Conservation (phyloP, 2,113 vertebrate species). For the Bambusicola thoracicus region DNA sequence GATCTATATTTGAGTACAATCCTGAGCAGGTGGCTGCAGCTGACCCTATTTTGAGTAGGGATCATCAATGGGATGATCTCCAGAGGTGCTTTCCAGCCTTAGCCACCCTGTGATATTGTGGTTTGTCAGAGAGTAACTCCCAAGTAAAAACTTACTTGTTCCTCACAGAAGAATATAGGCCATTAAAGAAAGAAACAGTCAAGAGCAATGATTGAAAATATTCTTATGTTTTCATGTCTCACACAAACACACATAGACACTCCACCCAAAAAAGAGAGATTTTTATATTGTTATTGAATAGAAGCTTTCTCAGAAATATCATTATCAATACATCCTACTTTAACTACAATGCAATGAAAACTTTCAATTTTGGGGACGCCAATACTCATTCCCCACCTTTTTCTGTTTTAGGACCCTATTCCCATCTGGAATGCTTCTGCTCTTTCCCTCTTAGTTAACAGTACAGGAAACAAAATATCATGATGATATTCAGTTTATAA, state of each 20-base stretch:
- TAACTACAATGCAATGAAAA: not conserved
- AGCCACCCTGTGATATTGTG: not conserved
- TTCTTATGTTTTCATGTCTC: not conserved
- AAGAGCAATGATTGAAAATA: not conserved
- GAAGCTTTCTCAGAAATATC: not conserved
- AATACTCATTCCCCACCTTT: not conserved
- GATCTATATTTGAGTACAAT: not conserved
- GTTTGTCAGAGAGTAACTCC: not conserved
- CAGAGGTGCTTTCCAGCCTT: not conserved
- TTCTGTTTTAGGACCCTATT: not conserved
- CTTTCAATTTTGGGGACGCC: not conserved
- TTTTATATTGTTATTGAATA: not conserved
- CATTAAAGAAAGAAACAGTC: not conserved
- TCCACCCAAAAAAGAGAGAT: not conserved
- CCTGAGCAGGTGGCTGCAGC: not conserved
- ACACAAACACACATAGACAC: not conserved
- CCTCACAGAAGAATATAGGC: not conserved
- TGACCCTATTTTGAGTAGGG: not conserved
- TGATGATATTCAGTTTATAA: not conserved
- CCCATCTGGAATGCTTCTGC: not conserved
- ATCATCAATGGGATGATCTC: not conserved
- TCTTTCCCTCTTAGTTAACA: not conserved
- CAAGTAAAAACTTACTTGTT: not conserved
- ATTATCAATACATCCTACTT: not conserved
- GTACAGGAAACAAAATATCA: not conserved